phyloP scores from a whole-genome alignment of 2,888 invertebrate genomes.

The Antitype chi region DNA sequence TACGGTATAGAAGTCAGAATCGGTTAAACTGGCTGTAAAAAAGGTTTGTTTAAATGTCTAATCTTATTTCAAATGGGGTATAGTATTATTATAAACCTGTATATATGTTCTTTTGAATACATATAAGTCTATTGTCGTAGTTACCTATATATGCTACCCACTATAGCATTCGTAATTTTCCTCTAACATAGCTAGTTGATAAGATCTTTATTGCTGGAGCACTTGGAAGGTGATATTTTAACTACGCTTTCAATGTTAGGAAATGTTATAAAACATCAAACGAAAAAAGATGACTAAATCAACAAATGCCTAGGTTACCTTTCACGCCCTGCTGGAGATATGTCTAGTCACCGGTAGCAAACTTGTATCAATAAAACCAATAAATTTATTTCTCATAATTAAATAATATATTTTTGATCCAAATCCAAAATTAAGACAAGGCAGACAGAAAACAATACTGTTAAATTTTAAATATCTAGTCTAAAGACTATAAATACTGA shows the following conservation, averaged over 20 bases:
- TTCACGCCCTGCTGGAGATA: not conserved
- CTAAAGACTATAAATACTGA: slow-evolving; percentile 48
- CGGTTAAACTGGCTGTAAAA: no score
- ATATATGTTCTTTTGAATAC: no score
- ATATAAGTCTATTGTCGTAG: no score
- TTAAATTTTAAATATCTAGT: slow-evolving; percentile 46
- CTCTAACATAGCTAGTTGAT: not conserved
- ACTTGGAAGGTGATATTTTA: not conserved
- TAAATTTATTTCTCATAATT: slow-evolving; percentile 21
- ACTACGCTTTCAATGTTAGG: not conserved
- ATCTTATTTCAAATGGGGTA: no score
- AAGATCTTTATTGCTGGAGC: not conserved
- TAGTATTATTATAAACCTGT: no score
- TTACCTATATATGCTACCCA: no score
- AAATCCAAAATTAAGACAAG: slow-evolving; percentile 45
- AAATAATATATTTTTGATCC: slow-evolving; percentile 42
- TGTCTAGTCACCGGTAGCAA: not conserved
- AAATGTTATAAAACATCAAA: not conserved
- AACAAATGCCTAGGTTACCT: not conserved
- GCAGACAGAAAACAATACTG: slow-evolving; percentile 45
- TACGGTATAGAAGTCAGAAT: no score
- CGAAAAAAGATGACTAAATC: not conserved
- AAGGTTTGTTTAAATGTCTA: no score
- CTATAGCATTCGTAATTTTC: not conserved
- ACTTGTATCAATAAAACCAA: slow-evolving; percentile 33